These are phyloP conservation scores for Ariolimax columbianus DNA, from an alignment of 2,888 invertebrate genomes.

Conservation along the genomic window DNA sequence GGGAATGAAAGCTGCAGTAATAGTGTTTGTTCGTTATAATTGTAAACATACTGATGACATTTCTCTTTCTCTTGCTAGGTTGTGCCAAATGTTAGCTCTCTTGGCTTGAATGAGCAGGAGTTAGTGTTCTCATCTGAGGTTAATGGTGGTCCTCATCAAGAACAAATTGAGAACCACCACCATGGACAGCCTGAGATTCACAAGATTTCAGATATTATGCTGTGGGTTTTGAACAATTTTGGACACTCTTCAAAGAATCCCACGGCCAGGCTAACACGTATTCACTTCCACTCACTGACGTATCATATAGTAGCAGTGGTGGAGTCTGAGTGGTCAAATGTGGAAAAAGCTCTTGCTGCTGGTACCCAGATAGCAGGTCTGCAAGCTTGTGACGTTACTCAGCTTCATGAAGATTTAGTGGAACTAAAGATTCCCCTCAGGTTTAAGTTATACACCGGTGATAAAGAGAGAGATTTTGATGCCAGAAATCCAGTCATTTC, in stretches of 20 bases:
- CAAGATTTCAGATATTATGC: constrained; percentile 80
- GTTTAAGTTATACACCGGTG: constrained; percentile 72
- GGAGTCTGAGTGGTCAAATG: constrained; percentile 78
- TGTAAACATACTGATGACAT: neutral
- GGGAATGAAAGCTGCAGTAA: no score
- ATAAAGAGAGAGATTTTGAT: constrained; percentile 66
- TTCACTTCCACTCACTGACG: constrained; percentile 80
- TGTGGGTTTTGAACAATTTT: constrained; percentile 79
- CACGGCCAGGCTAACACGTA: constrained; percentile 77
- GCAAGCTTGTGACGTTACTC: constrained; percentile 77
- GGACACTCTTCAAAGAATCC: constrained; percentile 75
- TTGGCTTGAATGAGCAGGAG: constrained; percentile 80
- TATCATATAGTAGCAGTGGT: constrained; percentile 79
- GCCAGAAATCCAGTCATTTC: constrained; percentile 74
- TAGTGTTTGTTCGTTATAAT: neutral
- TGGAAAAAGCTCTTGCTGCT: constrained; percentile 78
- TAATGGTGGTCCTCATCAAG: constrained; percentile 77
- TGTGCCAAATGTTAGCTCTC: constrained; percentile 73
- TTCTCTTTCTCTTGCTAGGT: constrained; percentile 70
- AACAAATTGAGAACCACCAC: constrained; percentile 50
- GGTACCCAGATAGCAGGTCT: constrained; percentile 79
- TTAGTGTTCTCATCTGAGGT: constrained; percentile 78
- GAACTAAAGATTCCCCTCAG: constrained; percentile 77
- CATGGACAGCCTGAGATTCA: constrained; percentile 76
- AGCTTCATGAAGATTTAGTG: constrained; percentile 71